A percentile compares a stretch with the other conserved stretches of the same genome.
Evolutionary conservation across 2,888 invertebrate species (phyloP).

Genomic region (Eucera pruinosa): DNA sequence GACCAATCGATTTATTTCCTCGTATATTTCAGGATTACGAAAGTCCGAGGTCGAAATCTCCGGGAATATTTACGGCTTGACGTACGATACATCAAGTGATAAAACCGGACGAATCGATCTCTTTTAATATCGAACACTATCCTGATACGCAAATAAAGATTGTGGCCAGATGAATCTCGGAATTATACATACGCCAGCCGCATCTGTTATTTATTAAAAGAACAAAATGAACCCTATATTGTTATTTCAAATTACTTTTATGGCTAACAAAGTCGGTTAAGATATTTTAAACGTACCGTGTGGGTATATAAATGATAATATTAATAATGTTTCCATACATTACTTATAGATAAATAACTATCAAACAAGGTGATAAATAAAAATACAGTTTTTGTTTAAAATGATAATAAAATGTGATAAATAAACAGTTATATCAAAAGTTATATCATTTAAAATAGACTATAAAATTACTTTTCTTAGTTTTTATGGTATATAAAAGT

Average conservation of each 20-base stretch:
- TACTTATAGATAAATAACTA: too few species aligned
- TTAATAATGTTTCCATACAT: too few species aligned
- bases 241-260: neutral
- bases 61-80: slow-evolving; percentile 71
- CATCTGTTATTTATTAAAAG: neutral
- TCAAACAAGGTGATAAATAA: too few species aligned
- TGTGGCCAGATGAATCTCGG: slow-evolving; percentile 47
- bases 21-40: slow-evolving; percentile 75
- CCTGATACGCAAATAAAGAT: slow-evolving; percentile 65
- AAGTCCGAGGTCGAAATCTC: slow-evolving; percentile 74
- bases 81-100: slow-evolving; percentile 72
- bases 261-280: neutral
- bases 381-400: too few species aligned
- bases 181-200: slow-evolving; percentile 24
- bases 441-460: too few species aligned
- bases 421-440: too few species aligned
- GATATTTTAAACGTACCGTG: too few species aligned
- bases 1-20: slow-evolving; percentile 71
- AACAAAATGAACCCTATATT: neutral
- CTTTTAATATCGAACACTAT: slow-evolving; percentile 66
- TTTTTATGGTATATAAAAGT: too few species aligned
- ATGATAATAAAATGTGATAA: too few species aligned
- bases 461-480: too few species aligned
- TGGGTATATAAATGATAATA: too few species aligned
- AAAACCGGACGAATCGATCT: slow-evolving; percentile 69